These are phyloP conservation scores for Cyphomyrus discorhynchus DNA, from an alignment of 2,113 vertebrate genomes.

Conservation along the genomic window DNA sequence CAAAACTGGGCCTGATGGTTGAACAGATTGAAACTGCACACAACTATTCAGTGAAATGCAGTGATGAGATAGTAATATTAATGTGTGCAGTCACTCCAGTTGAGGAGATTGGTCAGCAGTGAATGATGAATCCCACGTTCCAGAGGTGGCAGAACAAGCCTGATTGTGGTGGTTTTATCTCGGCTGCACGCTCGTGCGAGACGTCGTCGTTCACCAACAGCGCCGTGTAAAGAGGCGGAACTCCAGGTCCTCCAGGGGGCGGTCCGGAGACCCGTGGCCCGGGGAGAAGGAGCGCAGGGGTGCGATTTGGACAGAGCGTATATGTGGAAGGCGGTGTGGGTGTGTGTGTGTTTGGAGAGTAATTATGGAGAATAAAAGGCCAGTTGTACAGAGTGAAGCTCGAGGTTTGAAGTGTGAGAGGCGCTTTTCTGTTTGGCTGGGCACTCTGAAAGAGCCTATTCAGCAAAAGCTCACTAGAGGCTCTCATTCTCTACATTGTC, in stretches of 20 bases:
- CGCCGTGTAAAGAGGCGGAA: neutral
- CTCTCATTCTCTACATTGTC: slow-evolving; percentile 57
- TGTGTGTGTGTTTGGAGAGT: slow-evolving; percentile 47
- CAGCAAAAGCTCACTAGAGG: slow-evolving; percentile 45
- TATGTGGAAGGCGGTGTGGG: slow-evolving; percentile 1
- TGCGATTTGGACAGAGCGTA: neutral
- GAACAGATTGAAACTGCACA: neutral
- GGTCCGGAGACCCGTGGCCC: no score
- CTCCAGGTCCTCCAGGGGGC: neutral
- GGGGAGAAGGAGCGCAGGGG: neutral
- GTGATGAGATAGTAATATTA: neutral
- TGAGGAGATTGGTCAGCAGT: neutral
- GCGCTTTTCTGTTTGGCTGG: slow-evolving; percentile 71
- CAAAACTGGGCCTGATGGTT: neutral
- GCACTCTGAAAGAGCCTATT: slow-evolving; percentile 64
- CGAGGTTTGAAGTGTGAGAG: slow-evolving; percentile 66
- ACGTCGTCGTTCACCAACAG: neutral
- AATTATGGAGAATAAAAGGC: slow-evolving; percentile 64
- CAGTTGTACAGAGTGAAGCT: slow-evolving; percentile 61
- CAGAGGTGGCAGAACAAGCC: neutral
- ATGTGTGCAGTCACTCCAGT: neutral
- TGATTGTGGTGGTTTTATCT: neutral
- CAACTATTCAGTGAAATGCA: neutral
- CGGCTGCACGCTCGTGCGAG: neutral
- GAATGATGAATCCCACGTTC: neutral